These are phyloP conservation scores for Steromphala cineraria DNA, from an alignment of 2,888 invertebrate genomes.

Conservation along the genomic window DNA sequence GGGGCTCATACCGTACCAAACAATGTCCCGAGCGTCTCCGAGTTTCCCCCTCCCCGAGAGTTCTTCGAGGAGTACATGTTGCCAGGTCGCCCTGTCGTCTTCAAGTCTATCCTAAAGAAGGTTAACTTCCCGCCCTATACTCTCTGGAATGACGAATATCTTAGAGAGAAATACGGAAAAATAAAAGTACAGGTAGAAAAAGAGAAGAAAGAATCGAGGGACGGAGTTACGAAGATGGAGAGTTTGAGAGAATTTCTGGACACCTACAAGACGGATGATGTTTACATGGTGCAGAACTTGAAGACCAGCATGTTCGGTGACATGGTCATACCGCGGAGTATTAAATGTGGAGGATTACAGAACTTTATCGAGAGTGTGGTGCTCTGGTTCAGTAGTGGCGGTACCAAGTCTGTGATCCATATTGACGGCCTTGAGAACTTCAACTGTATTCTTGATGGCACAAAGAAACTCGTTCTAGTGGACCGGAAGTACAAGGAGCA, in stretches of 20 bases:
- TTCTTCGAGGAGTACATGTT: background rate
- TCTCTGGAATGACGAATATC: background rate
- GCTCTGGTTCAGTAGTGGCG: constrained; percentile 15
- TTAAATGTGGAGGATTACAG: constrained; percentile 18
- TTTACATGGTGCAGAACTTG: background rate
- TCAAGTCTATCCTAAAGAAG: background rate
- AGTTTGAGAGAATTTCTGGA: background rate
- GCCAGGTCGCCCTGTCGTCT: background rate
- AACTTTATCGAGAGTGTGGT: background rate
- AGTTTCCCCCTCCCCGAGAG: background rate
- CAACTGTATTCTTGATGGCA: constrained; percentile 67
- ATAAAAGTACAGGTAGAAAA: background rate
- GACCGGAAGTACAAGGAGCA: constrained; percentile 52
- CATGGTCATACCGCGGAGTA: background rate
- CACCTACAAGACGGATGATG: background rate
- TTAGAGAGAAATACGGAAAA: background rate
- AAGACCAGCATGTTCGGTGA: background rate
- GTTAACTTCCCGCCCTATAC: background rate
- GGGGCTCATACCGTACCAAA: background rate
- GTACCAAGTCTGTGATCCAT: constrained; percentile 64
- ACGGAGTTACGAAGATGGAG: background rate
- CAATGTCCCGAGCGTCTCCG: background rate
- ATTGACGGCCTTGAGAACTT: constrained; percentile 67
- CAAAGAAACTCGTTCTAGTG: constrained; percentile 64
- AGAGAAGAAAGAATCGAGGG: background rate